Evolutionary conservation across 2,797 vertebrate genomes (phyloP), one percentile per base, ranked within the genome.

Genomic region (Oreochromis mossambicus): DNA sequence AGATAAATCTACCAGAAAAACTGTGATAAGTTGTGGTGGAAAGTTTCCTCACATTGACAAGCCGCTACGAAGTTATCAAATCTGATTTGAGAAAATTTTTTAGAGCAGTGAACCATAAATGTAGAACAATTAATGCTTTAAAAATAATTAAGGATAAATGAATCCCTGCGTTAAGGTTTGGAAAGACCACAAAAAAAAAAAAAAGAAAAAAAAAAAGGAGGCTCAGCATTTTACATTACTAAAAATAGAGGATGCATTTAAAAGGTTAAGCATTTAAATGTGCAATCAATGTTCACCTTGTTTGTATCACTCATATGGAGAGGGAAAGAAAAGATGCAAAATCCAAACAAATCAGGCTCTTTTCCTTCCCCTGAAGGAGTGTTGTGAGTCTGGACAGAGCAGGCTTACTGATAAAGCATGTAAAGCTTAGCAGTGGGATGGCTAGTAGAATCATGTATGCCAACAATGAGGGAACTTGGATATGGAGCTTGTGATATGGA

Each of bases 341-440:
- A 83, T 78, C 9, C 86, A 91, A 90, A 89, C 90, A 92, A 91
- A 94, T 87, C 15, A 80, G 32, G n/a, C 14, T 68, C 8, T 66
- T 77, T 79, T 43, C 24, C 84, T 70, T 56, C 17, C 12, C 15
- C 77, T 83, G 14, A 8, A 66, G 8, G 41, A 63, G 46, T 36
- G 56, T 24, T 77, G 10, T 11, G 5, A 13, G 68, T 63, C 50
- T 82, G 56, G 77, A 48, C 73, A 87, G 10, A 68, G 29, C 17
- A 34, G 24, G 26, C 52, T 29, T n/a, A 48, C 32, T 75, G 70
- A 86, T 79, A 38, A 77, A 46, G 50, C 51, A 51, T 61, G 52
- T 54, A 79, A 79, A 83, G 63, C 43, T 79, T 21, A 78, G 38
- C 73, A 38, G 29, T 50, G 73, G 19, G 13, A 38, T 41, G 52